Conservation (phyloP, 2,797 vertebrate genomes). For the Poeciliopsis infans region DNA sequence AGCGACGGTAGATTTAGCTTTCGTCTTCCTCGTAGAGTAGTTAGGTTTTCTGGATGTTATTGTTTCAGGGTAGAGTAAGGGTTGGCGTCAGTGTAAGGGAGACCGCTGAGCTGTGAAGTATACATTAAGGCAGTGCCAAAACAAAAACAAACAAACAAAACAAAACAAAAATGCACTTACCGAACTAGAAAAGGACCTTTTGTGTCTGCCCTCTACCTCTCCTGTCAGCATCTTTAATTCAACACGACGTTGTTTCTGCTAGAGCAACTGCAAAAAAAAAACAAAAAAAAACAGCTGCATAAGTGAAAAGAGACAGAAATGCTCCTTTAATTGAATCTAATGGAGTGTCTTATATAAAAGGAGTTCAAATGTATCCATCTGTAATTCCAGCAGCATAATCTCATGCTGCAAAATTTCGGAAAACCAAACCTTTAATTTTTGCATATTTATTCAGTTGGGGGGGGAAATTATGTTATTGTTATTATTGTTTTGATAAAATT, state of each 20-base stretch:
- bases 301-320: conserved; percentile 42
- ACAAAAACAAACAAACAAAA: background rate
- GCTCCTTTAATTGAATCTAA: conserved; percentile 24
- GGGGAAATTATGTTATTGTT: background rate
- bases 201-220: conserved; percentile 68
- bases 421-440: background rate
- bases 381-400: background rate
- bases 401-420: background rate
- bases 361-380: background rate
- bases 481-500: background rate
- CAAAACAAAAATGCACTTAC: conserved; percentile 15
- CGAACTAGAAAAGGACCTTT: conserved; percentile 31
- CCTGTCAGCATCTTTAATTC: conserved; percentile 41
- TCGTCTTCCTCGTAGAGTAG: conserved; percentile 67
- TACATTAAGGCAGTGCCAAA: conserved; percentile 62
- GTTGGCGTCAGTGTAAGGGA: conserved; percentile 37
- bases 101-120: conserved; percentile 73
- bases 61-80: conserved; percentile 31
- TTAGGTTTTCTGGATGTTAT: conserved; percentile 47
- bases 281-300: conserved; percentile 3
- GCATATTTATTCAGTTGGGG: background rate
- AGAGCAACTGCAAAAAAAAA: conserved; percentile 16
- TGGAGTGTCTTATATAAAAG: conserved; percentile 5
- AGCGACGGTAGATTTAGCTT: conserved; percentile 50
- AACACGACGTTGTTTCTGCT: conserved; percentile 33